A percentile compares a stretch with the other conserved stretches of the same genome.
Evolutionary conservation across 2,113 vertebrate genomes (phyloP).

Genomic region (Myotis yumanensis): DNA sequence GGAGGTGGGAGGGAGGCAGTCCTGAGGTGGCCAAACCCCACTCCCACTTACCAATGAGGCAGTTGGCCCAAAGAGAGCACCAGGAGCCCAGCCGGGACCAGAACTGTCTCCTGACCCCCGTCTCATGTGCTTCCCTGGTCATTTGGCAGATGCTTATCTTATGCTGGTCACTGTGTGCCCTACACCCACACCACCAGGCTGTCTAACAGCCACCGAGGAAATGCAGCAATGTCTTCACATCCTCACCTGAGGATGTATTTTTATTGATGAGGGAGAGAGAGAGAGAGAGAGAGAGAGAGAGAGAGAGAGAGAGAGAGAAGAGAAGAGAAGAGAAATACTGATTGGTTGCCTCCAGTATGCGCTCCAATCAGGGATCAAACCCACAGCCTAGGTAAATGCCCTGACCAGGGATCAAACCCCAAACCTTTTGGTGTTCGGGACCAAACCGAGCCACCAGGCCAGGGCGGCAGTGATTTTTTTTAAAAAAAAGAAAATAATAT

Average conservation of each 20-base stretch:
- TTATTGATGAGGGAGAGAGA: background rate
- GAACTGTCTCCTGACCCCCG: background rate
- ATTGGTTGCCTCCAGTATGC: background rate
- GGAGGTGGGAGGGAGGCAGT: too few species aligned
- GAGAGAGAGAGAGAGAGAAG: background rate
- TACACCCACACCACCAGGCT: background rate
- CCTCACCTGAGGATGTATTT: background rate
- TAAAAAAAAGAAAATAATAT: background rate
- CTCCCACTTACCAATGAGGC: background rate
- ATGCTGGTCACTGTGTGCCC: background rate
- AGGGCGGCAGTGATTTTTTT: background rate
- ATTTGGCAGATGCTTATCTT: background rate
- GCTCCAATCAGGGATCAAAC: background rate
- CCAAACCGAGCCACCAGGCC: background rate
- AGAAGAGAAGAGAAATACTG: background rate
- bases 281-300: background rate
- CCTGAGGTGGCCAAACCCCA: background rate
- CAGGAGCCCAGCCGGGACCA: background rate
- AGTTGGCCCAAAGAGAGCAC: background rate
- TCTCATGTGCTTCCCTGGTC: background rate
- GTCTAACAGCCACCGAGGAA: conserved; percentile 3
- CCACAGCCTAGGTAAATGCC: background rate
- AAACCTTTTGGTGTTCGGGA: background rate
- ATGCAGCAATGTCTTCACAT: background rate
- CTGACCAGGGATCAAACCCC: background rate